A percentile compares a stretch with the other conserved stretches of the same genome.
These are phyloP conservation scores for Rambutsinella grinnellia DNA, from an alignment of 2,888 invertebrate species.

Conservation along the genomic window DNA sequence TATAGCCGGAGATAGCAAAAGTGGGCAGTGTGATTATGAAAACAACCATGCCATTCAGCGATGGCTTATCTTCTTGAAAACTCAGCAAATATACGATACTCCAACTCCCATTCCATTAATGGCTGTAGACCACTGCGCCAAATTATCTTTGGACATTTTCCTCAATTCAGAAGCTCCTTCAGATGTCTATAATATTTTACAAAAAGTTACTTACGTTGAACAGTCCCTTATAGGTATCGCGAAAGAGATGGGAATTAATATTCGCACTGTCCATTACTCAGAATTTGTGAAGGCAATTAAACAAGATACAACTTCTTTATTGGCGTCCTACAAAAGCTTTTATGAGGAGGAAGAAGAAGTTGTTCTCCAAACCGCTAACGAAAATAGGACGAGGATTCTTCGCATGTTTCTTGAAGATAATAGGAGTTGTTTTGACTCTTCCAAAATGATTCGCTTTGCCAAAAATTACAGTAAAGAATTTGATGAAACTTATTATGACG, in stretches of 20 bases:
- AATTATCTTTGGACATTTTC: conserved; percentile 35
- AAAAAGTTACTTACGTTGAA: conserved; percentile 1
- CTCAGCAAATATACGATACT: conserved; percentile 21
- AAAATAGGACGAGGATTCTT: conserved; percentile 7
- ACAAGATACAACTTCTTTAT: conserved; percentile 14
- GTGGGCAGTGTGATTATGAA: conserved; percentile 40
- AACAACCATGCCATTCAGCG: conserved; percentile 51
- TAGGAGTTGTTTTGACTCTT: conserved; percentile 21
- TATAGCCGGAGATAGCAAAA: conserved; percentile 47
- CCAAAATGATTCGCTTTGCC: conserved; percentile 14
- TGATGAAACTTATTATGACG: conserved; percentile 7
- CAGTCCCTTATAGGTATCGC: conserved; percentile 17
- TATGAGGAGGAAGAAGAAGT: conserved; percentile 30
- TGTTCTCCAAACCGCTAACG: not conserved
- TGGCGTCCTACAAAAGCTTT: conserved; percentile 12
- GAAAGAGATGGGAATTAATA: conserved; percentile 16
- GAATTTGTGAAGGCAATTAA: conserved; percentile 16
- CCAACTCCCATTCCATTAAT: conserved; percentile 31
- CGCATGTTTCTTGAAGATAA: not conserved
- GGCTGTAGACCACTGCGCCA: conserved; percentile 48
- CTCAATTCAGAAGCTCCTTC: conserved; percentile 33
- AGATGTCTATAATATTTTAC: conserved; percentile 55
- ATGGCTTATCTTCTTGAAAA: conserved; percentile 44
- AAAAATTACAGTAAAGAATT: conserved; percentile 7
- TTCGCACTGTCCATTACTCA: conserved; percentile 23